Base-by-base conservation (phyloP, 2,888 invertebrate species). In the Bellardia bayeri region DNA sequence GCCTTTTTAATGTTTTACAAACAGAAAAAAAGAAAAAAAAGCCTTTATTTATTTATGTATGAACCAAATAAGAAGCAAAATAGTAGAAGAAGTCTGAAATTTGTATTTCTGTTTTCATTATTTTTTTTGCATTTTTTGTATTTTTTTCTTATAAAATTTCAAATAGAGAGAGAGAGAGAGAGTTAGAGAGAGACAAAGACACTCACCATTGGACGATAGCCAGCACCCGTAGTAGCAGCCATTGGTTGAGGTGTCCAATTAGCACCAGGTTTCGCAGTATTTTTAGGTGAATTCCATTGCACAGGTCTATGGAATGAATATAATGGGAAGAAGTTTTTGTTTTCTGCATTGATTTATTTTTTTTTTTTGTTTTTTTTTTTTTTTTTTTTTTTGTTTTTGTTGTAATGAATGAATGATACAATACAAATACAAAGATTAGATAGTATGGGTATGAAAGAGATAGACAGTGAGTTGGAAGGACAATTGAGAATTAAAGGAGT, bases 261-360 rank as follows among this genome's bases (percentile, higher is more conserved):
- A 91, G 95, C 95, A 90, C 96, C 96, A 56, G 97, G 95, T 94
- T 97, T 97, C 89, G 97, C 96, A 86, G 96, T 96, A 94, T 97
- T 97, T 95, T 97, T 97, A 89, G 97, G 97, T 87, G 97, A 97
- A 94, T 97, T 97, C 97, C 97, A 98, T 95, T 97, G 97, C 95
- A 97, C 96, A 92, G 97, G 97, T 94, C 97, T 97, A 92, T 90
- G 92, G 91, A 91, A 92, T 90, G 91, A 91, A 91, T 85, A 89
- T 88, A 89, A 88, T 89, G 86, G 86, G 81, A 81, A 88, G 88
- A 87, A 88, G 81, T 86, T 92, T 87, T 88, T 81, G 83, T 74
- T 87, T 84, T 82, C 75, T 80, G 76, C 82, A 69, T 86, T 84
- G 66, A 66, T 86, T 79, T 63, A 16, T 80, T 71, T 86, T 64